Evolutionary conservation across 1,140 invertebrate genomes (phyloP).

Genomic region (Lepidotrigona ventralis): DNA sequence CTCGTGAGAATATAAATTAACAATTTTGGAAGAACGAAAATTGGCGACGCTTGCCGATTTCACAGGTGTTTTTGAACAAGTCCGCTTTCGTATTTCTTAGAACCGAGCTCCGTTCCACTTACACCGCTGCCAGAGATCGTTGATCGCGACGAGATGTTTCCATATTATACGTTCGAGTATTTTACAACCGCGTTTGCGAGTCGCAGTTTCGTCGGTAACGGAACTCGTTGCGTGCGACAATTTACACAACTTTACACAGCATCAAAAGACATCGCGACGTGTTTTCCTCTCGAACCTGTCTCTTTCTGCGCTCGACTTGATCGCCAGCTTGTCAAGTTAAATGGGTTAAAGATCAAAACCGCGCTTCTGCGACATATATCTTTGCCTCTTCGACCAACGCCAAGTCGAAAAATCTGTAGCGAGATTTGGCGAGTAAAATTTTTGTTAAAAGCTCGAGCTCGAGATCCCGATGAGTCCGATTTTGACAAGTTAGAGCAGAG

Average conservation of each 20-base stretch:
- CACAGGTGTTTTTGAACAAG: background rate
- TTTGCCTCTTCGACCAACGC: background rate
- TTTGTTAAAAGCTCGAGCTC: background rate
- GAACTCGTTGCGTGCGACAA: background rate
- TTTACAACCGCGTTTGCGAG: background rate
- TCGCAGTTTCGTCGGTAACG: background rate
- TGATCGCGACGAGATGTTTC: background rate
- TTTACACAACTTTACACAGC: background rate
- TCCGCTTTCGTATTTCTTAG: background rate
- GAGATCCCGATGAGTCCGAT: too few relatives aligned
- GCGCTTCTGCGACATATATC: background rate
- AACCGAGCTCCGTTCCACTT: conserved; percentile 3
- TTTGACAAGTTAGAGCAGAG: too few relatives aligned
- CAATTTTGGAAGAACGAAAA: background rate
- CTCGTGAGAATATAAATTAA: background rate
- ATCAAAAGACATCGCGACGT: conserved; percentile 9
- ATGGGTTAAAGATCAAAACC: background rate
- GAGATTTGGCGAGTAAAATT: background rate
- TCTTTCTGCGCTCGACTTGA: background rate
- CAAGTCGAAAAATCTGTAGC: background rate
- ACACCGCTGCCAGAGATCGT: background rate
- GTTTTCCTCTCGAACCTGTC: background rate
- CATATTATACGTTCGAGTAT: background rate
- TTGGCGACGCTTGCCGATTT: background rate
- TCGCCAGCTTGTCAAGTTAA: background rate